Conservation (phyloP, 2,888 invertebrate genomes). For the Philonicus albiceps region DNA sequence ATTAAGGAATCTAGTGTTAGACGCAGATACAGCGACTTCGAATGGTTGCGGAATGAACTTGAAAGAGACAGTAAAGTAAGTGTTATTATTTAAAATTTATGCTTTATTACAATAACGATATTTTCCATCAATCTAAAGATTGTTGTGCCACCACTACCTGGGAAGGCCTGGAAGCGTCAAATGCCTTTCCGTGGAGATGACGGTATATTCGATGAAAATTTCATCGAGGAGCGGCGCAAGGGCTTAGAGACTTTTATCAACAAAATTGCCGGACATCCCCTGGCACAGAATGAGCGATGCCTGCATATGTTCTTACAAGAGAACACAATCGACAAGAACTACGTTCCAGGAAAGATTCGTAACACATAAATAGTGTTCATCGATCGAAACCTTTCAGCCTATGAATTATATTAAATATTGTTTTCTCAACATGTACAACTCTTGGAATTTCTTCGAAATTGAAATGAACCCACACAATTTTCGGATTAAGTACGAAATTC, state of each 20-base stretch:
- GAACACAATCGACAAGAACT: conserved; percentile 97
- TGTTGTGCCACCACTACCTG: conserved; percentile 97
- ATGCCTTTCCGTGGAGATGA: conserved; percentile 98
- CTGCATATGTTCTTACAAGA: conserved; percentile 99
- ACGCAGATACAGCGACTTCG: conserved; percentile 98
- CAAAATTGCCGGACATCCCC: conserved; percentile 98
- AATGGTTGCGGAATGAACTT: conserved; percentile 98
- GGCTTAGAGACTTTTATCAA: conserved; percentile 98
- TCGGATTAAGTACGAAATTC: not conserved
- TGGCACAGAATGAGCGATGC: conserved; percentile 98
- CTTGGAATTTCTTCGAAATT: conserved; percentile 19
- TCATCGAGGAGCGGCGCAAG: conserved; percentile 98
- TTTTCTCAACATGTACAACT: conserved; percentile 8
- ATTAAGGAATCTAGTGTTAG: conserved; percentile 98
- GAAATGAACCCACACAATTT: conserved; percentile 9
- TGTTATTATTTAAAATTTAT: not conserved
- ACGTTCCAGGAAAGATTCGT: conserved; percentile 98
- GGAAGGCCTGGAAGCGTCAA: conserved; percentile 98
- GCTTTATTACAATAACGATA: not conserved
- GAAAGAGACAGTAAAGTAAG: conserved; percentile 97
- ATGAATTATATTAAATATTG: not conserved
- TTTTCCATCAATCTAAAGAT: conserved; percentile 72
- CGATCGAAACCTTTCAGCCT: not conserved
- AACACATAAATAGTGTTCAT: conserved; percentile 78
- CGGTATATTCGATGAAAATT: conserved; percentile 99